Evolutionary conservation across 2,888 invertebrate species (phyloP).

Genomic region (Drosophila ezoana): DNA sequence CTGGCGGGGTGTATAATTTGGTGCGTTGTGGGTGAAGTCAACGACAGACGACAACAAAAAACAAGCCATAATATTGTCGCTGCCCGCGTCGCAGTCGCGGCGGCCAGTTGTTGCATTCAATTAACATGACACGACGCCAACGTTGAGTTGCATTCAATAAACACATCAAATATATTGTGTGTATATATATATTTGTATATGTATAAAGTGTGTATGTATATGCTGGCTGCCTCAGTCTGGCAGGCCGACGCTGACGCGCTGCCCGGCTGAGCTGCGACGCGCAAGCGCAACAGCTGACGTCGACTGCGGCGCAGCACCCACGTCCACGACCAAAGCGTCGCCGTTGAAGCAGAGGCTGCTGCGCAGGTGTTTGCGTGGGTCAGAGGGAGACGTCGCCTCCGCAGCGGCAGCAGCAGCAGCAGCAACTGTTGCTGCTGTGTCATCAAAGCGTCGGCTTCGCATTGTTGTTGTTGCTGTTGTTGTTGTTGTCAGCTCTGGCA

Average conservation of each 20-base stretch:
- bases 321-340: constrained; percentile 79
- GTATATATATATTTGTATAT: neutral
- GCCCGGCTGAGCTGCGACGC: constrained; percentile 80
- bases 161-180: constrained; percentile 30
- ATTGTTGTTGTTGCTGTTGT: constrained; percentile 36
- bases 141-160: constrained; percentile 56
- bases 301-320: constrained; percentile 63
- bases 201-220: neutral
- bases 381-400: constrained; percentile 52
- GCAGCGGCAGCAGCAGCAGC: constrained; percentile 20
- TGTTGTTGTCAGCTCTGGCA: constrained; percentile 47
- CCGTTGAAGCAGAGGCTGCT: constrained; percentile 84
- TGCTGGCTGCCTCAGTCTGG: constrained; percentile 75
- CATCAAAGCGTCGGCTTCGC: constrained; percentile 51
- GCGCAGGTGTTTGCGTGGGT: constrained; percentile 81
- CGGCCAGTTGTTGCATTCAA: constrained; percentile 36
- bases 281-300: constrained; percentile 49
- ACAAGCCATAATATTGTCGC: constrained; percentile 6
- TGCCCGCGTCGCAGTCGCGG: constrained; percentile 16
- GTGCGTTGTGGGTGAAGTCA: constrained; percentile 53
- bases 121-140: constrained; percentile 43
- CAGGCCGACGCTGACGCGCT: constrained; percentile 83
- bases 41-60: constrained; percentile 8
- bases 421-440: constrained; percentile 32
- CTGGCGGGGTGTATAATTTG: constrained; percentile 23